Percentiles rank a stretch among this genome's conserved stretches.
These are phyloP conservation scores for Pachycephala philippinensis DNA, from an alignment of 2,113 vertebrate species.

Conservation along the genomic window DNA sequence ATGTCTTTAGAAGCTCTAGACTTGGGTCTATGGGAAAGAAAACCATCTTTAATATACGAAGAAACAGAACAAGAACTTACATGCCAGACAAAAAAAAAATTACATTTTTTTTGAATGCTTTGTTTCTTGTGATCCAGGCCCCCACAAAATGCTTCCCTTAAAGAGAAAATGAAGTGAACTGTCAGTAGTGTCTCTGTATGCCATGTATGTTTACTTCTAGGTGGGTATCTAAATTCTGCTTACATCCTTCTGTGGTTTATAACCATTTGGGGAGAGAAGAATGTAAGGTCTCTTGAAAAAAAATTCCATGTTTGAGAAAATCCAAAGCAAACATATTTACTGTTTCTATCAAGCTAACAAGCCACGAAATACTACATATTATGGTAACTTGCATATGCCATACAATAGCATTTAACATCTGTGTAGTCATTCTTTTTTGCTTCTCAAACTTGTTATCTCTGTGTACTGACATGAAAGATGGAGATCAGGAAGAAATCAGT, in stretches of 20 bases:
- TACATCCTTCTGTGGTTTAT: not conserved
- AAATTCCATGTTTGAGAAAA: not conserved
- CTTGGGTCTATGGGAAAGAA: not conserved
- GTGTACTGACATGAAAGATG: not conserved
- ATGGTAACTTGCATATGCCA: not conserved
- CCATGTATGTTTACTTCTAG: not conserved
- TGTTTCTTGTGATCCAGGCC: not conserved
- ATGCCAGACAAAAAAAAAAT: not conserved
- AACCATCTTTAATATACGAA: not conserved
- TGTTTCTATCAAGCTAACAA: not conserved
- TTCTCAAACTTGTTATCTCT: not conserved
- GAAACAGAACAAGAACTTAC: not conserved
- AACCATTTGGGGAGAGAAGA: not conserved
- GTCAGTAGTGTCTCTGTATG: not conserved
- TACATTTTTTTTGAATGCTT: not conserved
- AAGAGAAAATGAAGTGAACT: not conserved
- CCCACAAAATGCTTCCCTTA: not conserved
- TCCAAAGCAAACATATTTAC: not conserved
- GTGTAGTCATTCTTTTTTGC: rapidly evolving
- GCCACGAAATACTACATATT: not conserved
- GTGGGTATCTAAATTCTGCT: not conserved
- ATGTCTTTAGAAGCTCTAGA: not conserved
- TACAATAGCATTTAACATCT: not conserved
- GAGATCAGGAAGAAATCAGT: not conserved
- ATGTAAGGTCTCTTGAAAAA: not conserved